Evolutionary conservation across 2,888 invertebrate genomes (phyloP).

Genomic region (Torymus tubicola): DNA sequence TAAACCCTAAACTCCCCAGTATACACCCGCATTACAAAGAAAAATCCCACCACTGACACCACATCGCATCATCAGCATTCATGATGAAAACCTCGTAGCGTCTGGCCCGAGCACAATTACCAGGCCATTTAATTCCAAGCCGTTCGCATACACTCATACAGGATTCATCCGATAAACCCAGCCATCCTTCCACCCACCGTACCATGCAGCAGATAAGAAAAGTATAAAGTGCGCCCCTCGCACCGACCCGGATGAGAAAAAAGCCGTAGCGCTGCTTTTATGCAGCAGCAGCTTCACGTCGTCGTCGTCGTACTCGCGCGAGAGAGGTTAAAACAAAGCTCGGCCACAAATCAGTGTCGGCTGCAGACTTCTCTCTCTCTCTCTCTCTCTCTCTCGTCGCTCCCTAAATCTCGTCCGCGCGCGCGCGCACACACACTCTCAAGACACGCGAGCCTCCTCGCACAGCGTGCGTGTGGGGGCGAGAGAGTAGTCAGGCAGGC

Average conservation of each 20-base stretch:
- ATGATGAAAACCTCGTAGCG: too few species aligned
- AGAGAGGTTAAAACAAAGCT: conserved; percentile 74
- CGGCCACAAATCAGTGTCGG: conserved; percentile 76
- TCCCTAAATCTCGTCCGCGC: conserved; percentile 76
- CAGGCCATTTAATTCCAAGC: too few species aligned
- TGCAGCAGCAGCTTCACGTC: conserved; percentile 29
- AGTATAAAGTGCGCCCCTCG: too few species aligned
- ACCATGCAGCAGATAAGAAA: too few species aligned
- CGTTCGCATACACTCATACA: too few species aligned
- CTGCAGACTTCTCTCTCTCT: conserved; percentile 72
- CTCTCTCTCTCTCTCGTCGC: conserved; percentile 65
- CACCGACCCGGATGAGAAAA: conserved; percentile 4
- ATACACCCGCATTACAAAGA: too few species aligned
- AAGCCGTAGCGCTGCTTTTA: conserved; percentile 26
- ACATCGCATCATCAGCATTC: too few species aligned
- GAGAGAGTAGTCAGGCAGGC: conserved; percentile 71
- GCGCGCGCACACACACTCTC: conserved; percentile 70
- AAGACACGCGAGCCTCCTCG: conserved; percentile 50
- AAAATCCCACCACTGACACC: too few species aligned
- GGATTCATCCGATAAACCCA: too few species aligned
- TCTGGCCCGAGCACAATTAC: too few species aligned
- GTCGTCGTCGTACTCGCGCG: neutral
- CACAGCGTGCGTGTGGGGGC: conserved; percentile 75
- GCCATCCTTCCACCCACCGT: too few species aligned
- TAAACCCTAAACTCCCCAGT: too few species aligned